These are phyloP conservation scores for Aselliscus stoliczkanus DNA, from an alignment of 2,797 vertebrate genomes.

Conservation along the genomic window DNA sequence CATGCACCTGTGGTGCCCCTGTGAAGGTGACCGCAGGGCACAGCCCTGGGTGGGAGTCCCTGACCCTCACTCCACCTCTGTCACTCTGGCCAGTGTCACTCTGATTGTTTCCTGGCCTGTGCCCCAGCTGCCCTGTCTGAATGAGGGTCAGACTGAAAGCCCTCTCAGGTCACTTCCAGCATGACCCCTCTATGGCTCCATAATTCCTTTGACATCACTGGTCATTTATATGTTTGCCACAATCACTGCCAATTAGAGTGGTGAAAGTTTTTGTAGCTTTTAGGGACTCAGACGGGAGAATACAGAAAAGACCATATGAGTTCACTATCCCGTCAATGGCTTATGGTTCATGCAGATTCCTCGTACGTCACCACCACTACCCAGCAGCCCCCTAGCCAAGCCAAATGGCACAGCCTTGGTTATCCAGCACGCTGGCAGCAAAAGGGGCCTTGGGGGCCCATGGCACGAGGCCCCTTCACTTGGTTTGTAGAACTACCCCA, in stretches of 20 bases:
- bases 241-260: not conserved
- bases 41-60: not conserved
- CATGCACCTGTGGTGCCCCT: not conserved
- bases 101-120: not conserved
- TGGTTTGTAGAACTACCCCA: not conserved
- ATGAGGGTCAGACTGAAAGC: not conserved
- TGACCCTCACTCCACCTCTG: not conserved
- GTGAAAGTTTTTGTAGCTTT: not conserved
- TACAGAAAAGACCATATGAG: not conserved
- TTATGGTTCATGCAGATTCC: not conserved
- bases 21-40: too few relatives aligned
- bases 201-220: not conserved
- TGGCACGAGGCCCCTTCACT: not conserved
- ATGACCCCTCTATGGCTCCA: not conserved
- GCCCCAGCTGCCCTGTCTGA: not conserved
- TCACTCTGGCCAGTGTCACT: not conserved
- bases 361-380: not conserved
- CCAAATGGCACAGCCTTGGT: rapidly evolving
- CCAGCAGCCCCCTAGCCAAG: not conserved
- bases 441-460: not conserved
- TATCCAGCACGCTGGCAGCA: not conserved
- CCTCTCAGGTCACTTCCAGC: not conserved
- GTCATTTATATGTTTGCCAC: not conserved
- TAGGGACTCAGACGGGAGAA: not conserved
- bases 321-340: rapidly evolving